Evolutionary conservation across 2,888 invertebrate genomes (phyloP), one percentile per base, ranked within the genome.

Genomic region (Ceratothoa steindachneri): DNA sequence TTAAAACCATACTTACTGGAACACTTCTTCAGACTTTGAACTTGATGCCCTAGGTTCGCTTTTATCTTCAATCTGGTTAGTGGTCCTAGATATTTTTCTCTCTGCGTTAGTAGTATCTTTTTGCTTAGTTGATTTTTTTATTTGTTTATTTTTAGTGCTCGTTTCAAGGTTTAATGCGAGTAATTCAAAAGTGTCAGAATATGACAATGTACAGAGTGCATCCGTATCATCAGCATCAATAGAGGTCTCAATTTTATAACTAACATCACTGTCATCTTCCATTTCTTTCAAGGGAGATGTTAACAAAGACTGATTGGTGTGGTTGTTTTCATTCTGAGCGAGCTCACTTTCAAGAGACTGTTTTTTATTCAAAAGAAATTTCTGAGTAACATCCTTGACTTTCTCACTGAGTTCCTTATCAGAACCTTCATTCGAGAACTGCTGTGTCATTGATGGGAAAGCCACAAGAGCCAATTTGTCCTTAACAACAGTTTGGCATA

Each of bases 401-500:
- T 15, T 41, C 41, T 41, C 15, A 41, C 41, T 41, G 7, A 41
- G 15, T 41, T 41, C 41, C 15, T 41, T 41, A 15, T 41, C 41
- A 5, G 15, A 41, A 5, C 5, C 41, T 15, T 41, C 41, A 41
- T 15, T 41, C 7, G 41, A 9, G 15, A 15, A 5, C 41, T 41
- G 7, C 15, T 41, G 30, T 12, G 30, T 31, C 15, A 27, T 41
- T 0, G 75, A 73, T 2, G 75, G 77, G 24, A 77, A 51, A 5
- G 75, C 77, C 24, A 75, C 77, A 65, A 75, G 52, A 24, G 75
- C 77, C 15, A 51, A 15, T 12, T 72, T 72, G 15, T 53, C 70
- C 27, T 65, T 72, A 19, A 77, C 73, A 9, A 77, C 70, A 15
- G 68, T 65, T 51, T 74, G 75, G 29, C 77, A 78, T 28, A 78